These are phyloP conservation scores for Cynoglossus semilaevis DNA, from an alignment of 2,113 vertebrate genomes.

Conservation along the genomic window DNA sequence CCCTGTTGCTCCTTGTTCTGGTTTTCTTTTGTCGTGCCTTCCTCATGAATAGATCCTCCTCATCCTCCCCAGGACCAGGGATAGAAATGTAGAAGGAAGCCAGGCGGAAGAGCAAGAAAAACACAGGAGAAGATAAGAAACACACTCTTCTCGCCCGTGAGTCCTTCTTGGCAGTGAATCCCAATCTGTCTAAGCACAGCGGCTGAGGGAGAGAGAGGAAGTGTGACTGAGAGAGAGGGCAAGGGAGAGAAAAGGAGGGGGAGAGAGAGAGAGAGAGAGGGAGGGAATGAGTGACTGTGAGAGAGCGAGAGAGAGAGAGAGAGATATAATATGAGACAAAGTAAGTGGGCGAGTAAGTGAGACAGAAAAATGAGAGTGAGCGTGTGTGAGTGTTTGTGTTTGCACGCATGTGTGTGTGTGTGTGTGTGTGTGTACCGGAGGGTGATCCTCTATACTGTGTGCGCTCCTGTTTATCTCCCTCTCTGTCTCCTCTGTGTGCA, in stretches of 20 bases:
- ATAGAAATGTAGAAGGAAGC: constrained; percentile 52
- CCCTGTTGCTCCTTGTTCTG: constrained; percentile 65
- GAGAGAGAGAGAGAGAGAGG: constrained; percentile 54
- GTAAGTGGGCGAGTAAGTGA: constrained; percentile 15
- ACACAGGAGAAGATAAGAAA: constrained; percentile 53
- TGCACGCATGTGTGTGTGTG: too few species aligned
- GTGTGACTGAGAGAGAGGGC: constrained; percentile 24
- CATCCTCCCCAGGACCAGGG: constrained; percentile 53
- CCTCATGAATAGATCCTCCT: constrained; percentile 59
- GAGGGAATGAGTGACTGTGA: constrained; percentile 22
- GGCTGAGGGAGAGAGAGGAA: constrained; percentile 42
- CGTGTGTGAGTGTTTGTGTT: constrained; percentile 11
- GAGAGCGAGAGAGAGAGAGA: constrained; percentile 30
- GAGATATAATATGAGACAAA: constrained; percentile 51
- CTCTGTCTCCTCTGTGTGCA: constrained; percentile 47
- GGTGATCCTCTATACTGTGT: constrained; percentile 52
- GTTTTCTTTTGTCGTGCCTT: constrained; percentile 52
- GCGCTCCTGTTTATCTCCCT: constrained; percentile 54
- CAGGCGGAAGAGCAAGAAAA: constrained; percentile 50
- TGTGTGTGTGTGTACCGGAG: constrained; percentile 30
- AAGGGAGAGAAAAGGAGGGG: constrained; percentile 52
- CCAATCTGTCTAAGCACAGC: constrained; percentile 61
- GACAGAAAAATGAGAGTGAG: constrained; percentile 28
- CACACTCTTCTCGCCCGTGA: constrained; percentile 59
- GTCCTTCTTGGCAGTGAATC: constrained; percentile 66